phyloP scores from a whole-genome alignment of 2,797 vertebrate genomes.

The Mormyrops attenuatus region DNA sequence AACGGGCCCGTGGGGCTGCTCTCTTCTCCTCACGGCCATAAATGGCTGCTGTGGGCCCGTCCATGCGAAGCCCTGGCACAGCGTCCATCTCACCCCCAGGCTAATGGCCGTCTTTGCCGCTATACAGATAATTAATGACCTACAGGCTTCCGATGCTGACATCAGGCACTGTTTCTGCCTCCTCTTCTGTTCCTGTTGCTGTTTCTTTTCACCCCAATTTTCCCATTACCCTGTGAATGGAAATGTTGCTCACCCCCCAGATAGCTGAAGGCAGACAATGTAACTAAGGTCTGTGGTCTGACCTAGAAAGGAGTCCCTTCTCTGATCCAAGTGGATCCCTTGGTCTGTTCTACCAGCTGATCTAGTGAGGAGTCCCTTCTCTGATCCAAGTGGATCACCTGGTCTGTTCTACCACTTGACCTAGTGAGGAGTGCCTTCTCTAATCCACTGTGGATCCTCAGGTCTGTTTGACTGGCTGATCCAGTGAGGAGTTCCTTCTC shows the following conservation, averaged over 20 bases:
- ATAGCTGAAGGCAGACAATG: background rate
- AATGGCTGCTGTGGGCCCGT: background rate
- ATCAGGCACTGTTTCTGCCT: background rate
- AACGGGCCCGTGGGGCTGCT: background rate
- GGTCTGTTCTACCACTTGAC: too few species aligned
- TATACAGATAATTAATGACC: background rate
- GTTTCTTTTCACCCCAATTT: background rate
- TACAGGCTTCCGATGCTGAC: background rate
- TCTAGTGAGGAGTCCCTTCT: too few species aligned
- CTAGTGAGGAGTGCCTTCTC: too few species aligned
- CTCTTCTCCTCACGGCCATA: background rate
- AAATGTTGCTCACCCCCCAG: background rate
- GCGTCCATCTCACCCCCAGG: background rate
- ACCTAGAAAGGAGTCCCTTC: background rate
- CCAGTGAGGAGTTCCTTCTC: too few species aligned
- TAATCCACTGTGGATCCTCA: too few species aligned
- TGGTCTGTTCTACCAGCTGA: too few species aligned
- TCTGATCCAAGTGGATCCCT: too few species aligned
- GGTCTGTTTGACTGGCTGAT: too few species aligned
- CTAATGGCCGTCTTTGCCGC: background rate
- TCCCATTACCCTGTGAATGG: background rate
- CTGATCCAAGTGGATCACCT: too few species aligned
- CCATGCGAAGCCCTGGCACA: background rate
- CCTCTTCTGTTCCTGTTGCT: background rate
- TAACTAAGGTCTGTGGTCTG: background rate